A percentile compares a stretch with the other conserved stretches of the same genome.
phyloP scores from a whole-genome alignment of 2,888 invertebrate genomes.

The Theodoxus fluviatilis region DNA sequence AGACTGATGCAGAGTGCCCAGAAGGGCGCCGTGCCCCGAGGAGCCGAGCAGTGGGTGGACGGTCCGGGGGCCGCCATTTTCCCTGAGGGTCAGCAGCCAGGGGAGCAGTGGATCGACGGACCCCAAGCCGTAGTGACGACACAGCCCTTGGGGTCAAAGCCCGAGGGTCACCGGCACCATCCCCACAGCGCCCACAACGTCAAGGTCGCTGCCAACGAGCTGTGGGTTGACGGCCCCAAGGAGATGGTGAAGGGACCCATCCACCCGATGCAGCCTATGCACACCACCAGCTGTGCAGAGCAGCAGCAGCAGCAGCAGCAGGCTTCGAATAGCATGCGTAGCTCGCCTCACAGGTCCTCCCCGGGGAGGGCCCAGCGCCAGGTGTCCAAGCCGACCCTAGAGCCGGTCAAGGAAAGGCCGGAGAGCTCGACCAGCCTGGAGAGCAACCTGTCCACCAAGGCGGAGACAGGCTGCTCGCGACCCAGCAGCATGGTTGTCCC shows the following conservation, averaged over 20 bases:
- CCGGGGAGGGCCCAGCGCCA: slow-evolving; percentile 36
- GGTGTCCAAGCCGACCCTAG: slow-evolving; percentile 35
- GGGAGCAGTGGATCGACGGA: slow-evolving; percentile 94
- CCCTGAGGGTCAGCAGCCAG: slow-evolving; percentile 42
- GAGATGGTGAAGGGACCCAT: slow-evolving; percentile 44
- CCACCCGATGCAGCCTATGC: slow-evolving; percentile 30
- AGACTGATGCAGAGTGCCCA: slow-evolving; percentile 28
- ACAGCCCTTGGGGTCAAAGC: too few species aligned
- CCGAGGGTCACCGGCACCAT: slow-evolving; percentile 74
- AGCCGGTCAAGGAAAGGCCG: slow-evolving; percentile 46
- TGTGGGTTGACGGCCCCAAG: slow-evolving; percentile 63
- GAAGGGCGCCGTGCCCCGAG: slow-evolving; percentile 35
- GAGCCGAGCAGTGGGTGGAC: slow-evolving; percentile 90
- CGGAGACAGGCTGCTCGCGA: slow-evolving; percentile 47
- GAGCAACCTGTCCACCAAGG: slow-evolving; percentile 44
- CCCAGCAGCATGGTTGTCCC: slow-evolving; percentile 44
- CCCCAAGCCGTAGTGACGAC: slow-evolving; percentile 72
- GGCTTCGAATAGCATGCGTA: slow-evolving; percentile 1
- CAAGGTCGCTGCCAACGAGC: slow-evolving; percentile 73
- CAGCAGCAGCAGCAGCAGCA: slow-evolving; percentile 25
- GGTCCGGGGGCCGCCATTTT: slow-evolving; percentile 79
- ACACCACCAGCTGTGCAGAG: slow-evolving; percentile 33
- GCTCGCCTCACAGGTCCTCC: too few species aligned
- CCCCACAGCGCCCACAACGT: neutral
- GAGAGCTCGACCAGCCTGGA: slow-evolving; percentile 50